A percentile compares a stretch with the other conserved stretches of the same genome.
Evolutionary conservation across 2,113 vertebrate species (phyloP).

Genomic region (Ailurus styani): DNA sequence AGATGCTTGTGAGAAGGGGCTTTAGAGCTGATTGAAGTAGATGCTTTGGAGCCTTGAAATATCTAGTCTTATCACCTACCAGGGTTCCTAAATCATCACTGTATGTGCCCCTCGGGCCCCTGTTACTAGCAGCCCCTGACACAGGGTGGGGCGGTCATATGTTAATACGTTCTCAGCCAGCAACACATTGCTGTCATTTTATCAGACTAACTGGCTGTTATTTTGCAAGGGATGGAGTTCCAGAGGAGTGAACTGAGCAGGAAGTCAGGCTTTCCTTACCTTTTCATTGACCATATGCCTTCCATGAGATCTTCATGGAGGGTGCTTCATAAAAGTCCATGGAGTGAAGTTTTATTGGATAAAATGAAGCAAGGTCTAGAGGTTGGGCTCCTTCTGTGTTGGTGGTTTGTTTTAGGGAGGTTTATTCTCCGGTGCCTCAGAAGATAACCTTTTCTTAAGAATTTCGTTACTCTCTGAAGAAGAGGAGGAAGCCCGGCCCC

Average conservation of each 20-base stretch:
- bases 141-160: neutral
- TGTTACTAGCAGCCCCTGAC: neutral
- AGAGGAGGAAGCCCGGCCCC: neutral
- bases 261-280: neutral
- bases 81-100: neutral
- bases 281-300: neutral
- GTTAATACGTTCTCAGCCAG: neutral
- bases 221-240: conserved; percentile 18
- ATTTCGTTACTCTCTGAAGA: neutral
- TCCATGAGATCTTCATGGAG: neutral
- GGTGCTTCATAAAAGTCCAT: neutral
- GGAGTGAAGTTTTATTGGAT: neutral
- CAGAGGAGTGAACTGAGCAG: neutral
- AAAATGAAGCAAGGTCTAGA: neutral
- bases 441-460: neutral
- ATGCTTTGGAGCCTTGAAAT: neutral
- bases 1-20: neutral
- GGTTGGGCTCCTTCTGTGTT: neutral
- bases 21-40: neutral
- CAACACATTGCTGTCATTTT: neutral
- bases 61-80: neutral
- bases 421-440: neutral
- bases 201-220: neutral
- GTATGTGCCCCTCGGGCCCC: neutral
- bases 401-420: neutral